A percentile compares a stretch with the other conserved stretches of the same genome.
These are phyloP conservation scores for Cynocephalus volans DNA, from an alignment of 2,113 vertebrate genomes.

Conservation along the genomic window DNA sequence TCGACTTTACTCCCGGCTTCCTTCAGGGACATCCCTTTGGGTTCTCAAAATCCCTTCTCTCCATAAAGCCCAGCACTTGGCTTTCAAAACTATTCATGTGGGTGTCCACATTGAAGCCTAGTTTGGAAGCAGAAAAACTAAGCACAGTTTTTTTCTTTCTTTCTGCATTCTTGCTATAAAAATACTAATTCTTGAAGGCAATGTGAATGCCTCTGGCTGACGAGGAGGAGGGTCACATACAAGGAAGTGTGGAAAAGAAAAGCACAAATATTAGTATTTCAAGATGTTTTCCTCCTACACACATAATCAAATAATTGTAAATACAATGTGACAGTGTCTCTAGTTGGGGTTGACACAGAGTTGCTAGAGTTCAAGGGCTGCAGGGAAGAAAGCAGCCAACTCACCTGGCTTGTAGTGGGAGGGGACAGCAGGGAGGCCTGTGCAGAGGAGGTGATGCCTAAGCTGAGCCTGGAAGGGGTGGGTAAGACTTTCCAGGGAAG, in stretches of 20 bases:
- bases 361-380: background rate
- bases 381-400: background rate
- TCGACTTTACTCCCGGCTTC: background rate
- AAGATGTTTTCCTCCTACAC: background rate
- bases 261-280: constrained; percentile 58
- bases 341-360: background rate
- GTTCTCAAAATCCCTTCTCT: background rate
- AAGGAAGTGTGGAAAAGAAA: constrained; percentile 38
- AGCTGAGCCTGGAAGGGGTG: background rate
- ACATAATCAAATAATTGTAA: background rate
- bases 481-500: background rate
- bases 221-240: background rate
- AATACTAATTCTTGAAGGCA: background rate
- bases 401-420: background rate
- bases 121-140: constrained; percentile 27
- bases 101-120: background rate
- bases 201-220: background rate
- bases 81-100: background rate
- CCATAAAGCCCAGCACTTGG: background rate
- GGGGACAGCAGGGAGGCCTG: background rate
- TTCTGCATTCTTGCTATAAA: constrained; percentile 22
- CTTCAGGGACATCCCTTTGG: background rate
- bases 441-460: background rate
- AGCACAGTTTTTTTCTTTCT: background rate
- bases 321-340: background rate